Evolutionary conservation across 2,888 invertebrate genomes (phyloP).

Genomic region (Dyspetes luteomarginatus): DNA sequence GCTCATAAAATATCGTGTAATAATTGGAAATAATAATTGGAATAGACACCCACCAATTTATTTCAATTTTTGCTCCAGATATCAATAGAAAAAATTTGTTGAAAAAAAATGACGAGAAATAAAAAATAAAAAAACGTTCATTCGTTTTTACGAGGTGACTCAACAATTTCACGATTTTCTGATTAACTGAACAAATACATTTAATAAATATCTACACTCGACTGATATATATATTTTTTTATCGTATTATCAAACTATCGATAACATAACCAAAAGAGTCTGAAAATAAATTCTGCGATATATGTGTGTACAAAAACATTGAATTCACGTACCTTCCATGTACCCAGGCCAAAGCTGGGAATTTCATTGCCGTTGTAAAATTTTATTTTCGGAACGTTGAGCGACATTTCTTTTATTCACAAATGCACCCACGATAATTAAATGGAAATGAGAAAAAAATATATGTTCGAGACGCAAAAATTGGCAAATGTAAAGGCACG

Average conservation of each 20-base stretch:
- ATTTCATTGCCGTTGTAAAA: slow-evolving; percentile 84
- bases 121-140: too few relatives aligned
- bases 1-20: too few relatives aligned
- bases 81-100: too few relatives aligned
- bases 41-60: too few relatives aligned
- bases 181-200: too few relatives aligned
- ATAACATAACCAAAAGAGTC: slow-evolving; percentile 26
- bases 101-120: too few relatives aligned
- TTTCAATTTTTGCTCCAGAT: too few relatives aligned
- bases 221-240: too few relatives aligned
- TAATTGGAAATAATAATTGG: too few relatives aligned
- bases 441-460: background rate
- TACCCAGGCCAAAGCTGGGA: slow-evolving; percentile 85
- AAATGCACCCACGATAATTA: background rate
- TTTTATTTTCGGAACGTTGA: slow-evolving; percentile 80
- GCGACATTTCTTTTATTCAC: slow-evolving; percentile 71
- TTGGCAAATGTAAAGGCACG: background rate
- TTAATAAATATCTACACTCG: too few relatives aligned
- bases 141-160: too few relatives aligned
- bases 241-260: background rate
- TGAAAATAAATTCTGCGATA: background rate
- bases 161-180: too few relatives aligned
- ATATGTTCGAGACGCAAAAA: background rate
- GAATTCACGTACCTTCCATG: slow-evolving; percentile 83
- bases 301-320: slow-evolving; percentile 18